Evolutionary conservation across 2,113 vertebrate species (phyloP), one percentile per base, ranked within the genome.

Genomic region (Gallinago jamesoni): DNA sequence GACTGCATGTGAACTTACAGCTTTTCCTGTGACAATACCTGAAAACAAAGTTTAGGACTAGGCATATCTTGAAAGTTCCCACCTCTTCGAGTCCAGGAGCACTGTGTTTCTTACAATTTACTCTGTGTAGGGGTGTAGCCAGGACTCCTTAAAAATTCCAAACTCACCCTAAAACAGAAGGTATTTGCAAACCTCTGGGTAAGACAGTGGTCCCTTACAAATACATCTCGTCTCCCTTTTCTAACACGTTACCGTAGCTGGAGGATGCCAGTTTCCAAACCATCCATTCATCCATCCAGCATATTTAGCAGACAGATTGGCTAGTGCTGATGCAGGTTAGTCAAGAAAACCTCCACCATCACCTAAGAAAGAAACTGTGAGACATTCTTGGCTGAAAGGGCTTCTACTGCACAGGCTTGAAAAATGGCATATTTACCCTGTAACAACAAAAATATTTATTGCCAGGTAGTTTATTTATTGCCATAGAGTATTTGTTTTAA

Each of bases 181-280:
- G 15, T 7, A 35, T 43, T 84, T 77, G 39, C 45, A 64, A 50
- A 63, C 7, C 37, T 45, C 2, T 6, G 50, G 24, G 12, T 45
- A 48, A 43, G 39, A 24, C 31, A 47, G 11, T 9, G n/a, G 8
- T 63, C 16, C 28, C 68, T n/a, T 7, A 28, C 24, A 37, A 57
- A 17, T 6, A 0, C 4, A 19, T 8, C 31, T 62, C 11, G 0
- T 2, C 13, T 47, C 33, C 39, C 19, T 37, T 73, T 45, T 16
- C 28, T 60, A 57, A 17, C 11, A 12, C 6, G 1, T 57, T 7
- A 14, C 47, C 69, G 35, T 35, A 18, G 31, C 11, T 22, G 8
- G 39, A 64, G 23, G 27, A 4, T 24, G 8, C 41, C 56, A 52
- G 33, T 63, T 75, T n/a, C 14, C 56, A 30, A 25, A 20, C 63